Evolutionary conservation across 92 coral and sea anemone genomes (phyloP).

Genomic region (Epizoanthus fatuus): DNA sequence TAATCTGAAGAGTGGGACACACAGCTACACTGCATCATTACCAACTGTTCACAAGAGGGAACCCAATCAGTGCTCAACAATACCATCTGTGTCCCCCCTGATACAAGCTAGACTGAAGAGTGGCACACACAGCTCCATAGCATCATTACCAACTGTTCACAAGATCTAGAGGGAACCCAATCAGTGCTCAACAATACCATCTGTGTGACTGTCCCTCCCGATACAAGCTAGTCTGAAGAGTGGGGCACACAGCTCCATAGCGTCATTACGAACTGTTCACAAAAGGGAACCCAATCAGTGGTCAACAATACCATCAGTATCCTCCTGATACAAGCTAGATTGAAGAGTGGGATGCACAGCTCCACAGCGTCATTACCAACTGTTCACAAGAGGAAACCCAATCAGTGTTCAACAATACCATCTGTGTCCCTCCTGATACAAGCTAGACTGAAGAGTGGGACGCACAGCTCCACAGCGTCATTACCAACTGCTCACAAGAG

Average conservation of each 20-base stretch:
- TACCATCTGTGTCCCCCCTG: not conserved
- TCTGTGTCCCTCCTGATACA: not conserved
- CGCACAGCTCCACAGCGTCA: slow-evolving; percentile 88
- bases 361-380: slow-evolving; percentile 93
- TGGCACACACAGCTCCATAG: slow-evolving; percentile 93
- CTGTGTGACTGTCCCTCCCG: slow-evolving; percentile 79
- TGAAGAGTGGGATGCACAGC: slow-evolving; percentile 91
- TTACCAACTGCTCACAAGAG: slow-evolving; percentile 76
- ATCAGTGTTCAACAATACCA: not conserved
- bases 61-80: not conserved
- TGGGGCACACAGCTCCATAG: slow-evolving; percentile 92
- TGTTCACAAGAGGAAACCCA: slow-evolving; percentile 33
- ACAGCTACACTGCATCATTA: slow-evolving; percentile 84
- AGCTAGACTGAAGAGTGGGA: slow-evolving; percentile 67
- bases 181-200: slow-evolving; percentile 56
- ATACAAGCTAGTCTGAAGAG: slow-evolving; percentile 89
- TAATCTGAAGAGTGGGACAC: slow-evolving; percentile 91
- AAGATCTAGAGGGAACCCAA: not conserved
- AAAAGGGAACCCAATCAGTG: not conserved
- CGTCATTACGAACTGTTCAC: slow-evolving; percentile 82
- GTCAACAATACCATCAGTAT: slow-evolving; percentile 66
- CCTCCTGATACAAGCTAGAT: slow-evolving; percentile 90
- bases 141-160: slow-evolving; percentile 80
- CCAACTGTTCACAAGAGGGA: slow-evolving; percentile 73
- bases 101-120: slow-evolving; percentile 40